phyloP scores from a whole-genome alignment of 1,140 invertebrate genomes.

The Aphaenogaster ashmeadi region DNA sequence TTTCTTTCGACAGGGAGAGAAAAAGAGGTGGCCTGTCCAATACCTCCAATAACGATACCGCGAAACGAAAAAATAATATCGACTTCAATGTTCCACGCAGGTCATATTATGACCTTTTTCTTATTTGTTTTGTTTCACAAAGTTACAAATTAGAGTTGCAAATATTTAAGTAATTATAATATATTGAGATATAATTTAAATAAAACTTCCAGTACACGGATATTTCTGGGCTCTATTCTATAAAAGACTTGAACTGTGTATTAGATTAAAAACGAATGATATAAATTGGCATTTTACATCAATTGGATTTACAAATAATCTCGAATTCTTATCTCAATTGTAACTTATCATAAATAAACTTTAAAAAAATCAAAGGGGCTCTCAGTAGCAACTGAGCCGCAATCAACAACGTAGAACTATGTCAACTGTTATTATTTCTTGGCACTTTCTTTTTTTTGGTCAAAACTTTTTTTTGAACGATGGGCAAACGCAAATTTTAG shows the following conservation, averaged over 20 bases:
- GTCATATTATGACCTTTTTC: background rate
- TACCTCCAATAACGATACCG: slow-evolving; percentile 35
- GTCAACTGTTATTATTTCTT: too few species aligned
- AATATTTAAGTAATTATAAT: background rate
- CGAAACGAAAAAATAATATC: slow-evolving; percentile 29
- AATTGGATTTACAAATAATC: slow-evolving; percentile 4
- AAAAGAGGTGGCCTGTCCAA: background rate
- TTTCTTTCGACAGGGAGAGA: slow-evolving; percentile 36
- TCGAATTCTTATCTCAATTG: background rate
- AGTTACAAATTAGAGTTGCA: slow-evolving; percentile 22
- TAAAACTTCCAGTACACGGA: background rate
- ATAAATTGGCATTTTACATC: background rate
- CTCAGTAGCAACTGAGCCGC: too few species aligned
- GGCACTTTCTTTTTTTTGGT: too few species aligned
- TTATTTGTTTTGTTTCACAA: background rate
- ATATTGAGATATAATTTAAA: background rate
- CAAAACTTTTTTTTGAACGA: too few species aligned
- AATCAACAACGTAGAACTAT: too few species aligned
- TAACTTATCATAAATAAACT: background rate
- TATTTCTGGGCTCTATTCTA: background rate
- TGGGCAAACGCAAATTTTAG: too few species aligned
- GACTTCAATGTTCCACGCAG: background rate
- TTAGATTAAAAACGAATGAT: background rate
- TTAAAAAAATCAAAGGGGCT: too few species aligned
- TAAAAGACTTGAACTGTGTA: background rate